phyloP scores from a whole-genome alignment of 2,888 invertebrate genomes.

The Coenonympha glycerion region DNA sequence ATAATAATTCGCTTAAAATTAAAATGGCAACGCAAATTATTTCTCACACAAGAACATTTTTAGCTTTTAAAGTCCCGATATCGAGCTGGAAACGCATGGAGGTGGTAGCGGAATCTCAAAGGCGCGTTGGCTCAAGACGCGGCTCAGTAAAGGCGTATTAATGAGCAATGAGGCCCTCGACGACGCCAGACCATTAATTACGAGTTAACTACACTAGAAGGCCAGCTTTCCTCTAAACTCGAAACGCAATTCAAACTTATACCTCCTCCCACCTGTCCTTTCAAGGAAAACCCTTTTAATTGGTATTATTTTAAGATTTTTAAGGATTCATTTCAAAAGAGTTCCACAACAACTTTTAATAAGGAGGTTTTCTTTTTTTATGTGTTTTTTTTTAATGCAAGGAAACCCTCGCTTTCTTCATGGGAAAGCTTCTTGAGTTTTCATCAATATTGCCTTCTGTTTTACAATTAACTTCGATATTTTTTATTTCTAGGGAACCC shows the following conservation, averaged over 20 bases:
- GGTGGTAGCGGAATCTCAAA: conserved; percentile 9
- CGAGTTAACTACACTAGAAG: conserved; percentile 23
- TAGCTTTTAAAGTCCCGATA: neutral
- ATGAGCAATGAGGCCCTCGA: conserved; percentile 38
- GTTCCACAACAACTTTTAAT: conserved; percentile 9
- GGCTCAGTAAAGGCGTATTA: conserved; percentile 34
- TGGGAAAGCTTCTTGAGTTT: neutral
- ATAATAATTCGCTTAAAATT: no score
- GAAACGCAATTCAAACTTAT: conserved; percentile 23
- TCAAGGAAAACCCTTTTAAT: conserved; percentile 19
- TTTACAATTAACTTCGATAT: neutral
- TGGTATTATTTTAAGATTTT: conserved; percentile 18
- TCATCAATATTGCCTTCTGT: neutral
- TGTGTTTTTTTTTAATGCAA: neutral
- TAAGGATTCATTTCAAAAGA: conserved; percentile 9
- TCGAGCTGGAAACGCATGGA: neutral
- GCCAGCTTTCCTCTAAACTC: conserved; percentile 23
- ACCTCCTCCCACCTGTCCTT: conserved; percentile 23
- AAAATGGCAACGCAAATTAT: no score
- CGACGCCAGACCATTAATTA: conserved; percentile 36
- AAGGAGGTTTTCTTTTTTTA: conserved; percentile 7
- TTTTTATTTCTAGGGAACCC: neutral
- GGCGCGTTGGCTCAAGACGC: conserved; percentile 21
- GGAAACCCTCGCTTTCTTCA: conserved; percentile 1
- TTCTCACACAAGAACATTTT: neutral